phyloP scores from a whole-genome alignment of 2,113 vertebrate species.

The Phylloscopus whistleri region DNA sequence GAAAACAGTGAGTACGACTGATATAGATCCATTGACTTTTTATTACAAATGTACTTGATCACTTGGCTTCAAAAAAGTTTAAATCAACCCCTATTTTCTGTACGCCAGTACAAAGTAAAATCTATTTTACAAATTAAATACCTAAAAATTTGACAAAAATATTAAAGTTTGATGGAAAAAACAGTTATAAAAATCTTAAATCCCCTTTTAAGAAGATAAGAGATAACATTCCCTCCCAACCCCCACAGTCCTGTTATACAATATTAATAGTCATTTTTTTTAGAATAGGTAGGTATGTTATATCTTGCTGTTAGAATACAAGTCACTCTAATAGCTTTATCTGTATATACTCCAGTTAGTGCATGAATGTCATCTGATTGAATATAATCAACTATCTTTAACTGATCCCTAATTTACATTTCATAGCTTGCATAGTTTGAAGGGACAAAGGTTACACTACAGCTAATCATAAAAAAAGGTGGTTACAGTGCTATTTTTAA shows the following conservation, averaged over 20 bases:
- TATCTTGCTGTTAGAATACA: constrained; percentile 74
- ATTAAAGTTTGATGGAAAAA: constrained; percentile 82
- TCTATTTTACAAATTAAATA: constrained; percentile 84
- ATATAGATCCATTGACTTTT: constrained; percentile 81
- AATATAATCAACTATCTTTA: constrained; percentile 74
- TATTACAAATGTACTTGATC: constrained; percentile 84
- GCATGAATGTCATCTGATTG: constrained; percentile 71
- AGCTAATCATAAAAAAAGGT: constrained; percentile 76
- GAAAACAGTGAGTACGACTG: constrained; percentile 81
- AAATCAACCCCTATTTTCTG: constrained; percentile 81
- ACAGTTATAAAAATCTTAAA: constrained; percentile 82
- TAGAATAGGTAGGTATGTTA: constrained; percentile 78
- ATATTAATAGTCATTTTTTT: constrained; percentile 75
- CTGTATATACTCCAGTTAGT: constrained; percentile 76
- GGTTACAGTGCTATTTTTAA: constrained; percentile 78
- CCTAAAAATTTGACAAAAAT: constrained; percentile 82
- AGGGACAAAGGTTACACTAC: constrained; percentile 78
- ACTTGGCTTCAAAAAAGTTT: constrained; percentile 80
- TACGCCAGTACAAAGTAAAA: constrained; percentile 81
- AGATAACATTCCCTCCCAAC: constrained; percentile 67
- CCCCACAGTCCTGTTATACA: constrained; percentile 73
- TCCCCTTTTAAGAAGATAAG: constrained; percentile 76
- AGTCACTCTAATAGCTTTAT: constrained; percentile 75
- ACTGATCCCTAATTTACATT: constrained; percentile 77
- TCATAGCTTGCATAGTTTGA: constrained; percentile 81